Conservation (phyloP, 2,888 invertebrate genomes). For the Orchesella flavescens region DNA sequence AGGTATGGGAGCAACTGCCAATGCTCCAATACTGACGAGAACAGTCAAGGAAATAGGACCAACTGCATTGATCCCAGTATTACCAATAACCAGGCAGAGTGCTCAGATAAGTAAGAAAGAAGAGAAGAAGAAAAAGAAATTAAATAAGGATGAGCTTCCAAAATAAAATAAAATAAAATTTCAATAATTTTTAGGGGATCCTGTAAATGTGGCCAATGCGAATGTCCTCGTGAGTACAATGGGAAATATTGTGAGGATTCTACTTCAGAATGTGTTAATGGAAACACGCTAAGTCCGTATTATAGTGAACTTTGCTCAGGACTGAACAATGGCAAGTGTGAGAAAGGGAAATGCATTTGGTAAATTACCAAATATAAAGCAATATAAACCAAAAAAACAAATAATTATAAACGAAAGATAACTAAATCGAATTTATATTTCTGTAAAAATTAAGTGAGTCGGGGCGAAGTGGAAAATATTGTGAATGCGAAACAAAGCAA, state of each 20-base stretch:
- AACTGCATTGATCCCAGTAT: slow-evolving; percentile 8
- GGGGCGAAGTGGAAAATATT: slow-evolving; percentile 48
- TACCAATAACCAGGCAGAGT: neutral
- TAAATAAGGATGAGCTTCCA: neutral
- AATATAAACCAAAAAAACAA: too few species aligned
- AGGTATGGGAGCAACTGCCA: slow-evolving; percentile 59
- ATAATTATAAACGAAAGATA: too few species aligned
- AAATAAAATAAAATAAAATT: neutral
- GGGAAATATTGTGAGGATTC: slow-evolving; percentile 58
- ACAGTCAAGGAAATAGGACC: slow-evolving; percentile 3
- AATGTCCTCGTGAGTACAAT: slow-evolving; percentile 36
- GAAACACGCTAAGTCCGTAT: neutral
- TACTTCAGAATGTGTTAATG: slow-evolving; percentile 20
- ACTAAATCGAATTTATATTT: too few species aligned
- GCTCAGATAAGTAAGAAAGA: slow-evolving; percentile 44
- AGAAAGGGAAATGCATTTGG: slow-evolving; percentile 43
- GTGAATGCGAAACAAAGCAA: slow-evolving; percentile 49
- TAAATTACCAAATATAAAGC: neutral
- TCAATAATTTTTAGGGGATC: slow-evolving; percentile 39
- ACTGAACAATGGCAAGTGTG: slow-evolving; percentile 27
- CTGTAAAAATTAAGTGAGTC: neutral
- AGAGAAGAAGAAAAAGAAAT: too few species aligned
- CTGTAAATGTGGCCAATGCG: slow-evolving; percentile 61
- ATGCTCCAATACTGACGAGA: slow-evolving; percentile 38
- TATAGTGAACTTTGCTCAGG: slow-evolving; percentile 31